Evolutionary conservation across 1,140 invertebrate species (phyloP), one percentile per base, ranked within the genome.

Genomic region (Lepidurus packardi): DNA sequence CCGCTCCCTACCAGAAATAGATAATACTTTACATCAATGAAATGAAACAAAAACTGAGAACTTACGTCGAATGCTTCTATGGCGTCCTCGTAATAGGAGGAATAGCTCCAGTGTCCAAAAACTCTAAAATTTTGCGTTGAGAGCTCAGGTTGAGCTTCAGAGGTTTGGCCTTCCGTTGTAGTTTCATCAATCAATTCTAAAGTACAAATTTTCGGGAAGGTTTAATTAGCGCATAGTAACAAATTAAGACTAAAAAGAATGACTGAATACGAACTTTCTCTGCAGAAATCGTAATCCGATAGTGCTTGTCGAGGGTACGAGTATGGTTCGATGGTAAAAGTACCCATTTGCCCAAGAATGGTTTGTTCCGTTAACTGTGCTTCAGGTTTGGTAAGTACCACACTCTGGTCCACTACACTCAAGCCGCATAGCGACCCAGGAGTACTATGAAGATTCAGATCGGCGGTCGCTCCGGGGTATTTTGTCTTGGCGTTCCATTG

Each of bases 381-480:
- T 83, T 5, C 83, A 84, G 78, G 78, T 34, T 74, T 47, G 43
- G 90, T 82, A 76, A 90, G 87, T 73, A 85, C 85, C 0, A 88
- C 87, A 74, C 89, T 88, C 79, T 88, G 88, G 82, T 91, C 90
- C 0, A 90, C 85, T 0, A 87, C 87, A 1, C 89, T 88, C 11
- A 90, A 81, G 25, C 87, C 88, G 81, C 90, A 91, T 0, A 90
- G 80, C 0, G 89, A 90, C 45, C 84, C 85, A 0, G 88, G 86
- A 0, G 84, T 84, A 3, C 89, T 87, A 79, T 87, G 84, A 0
- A 91, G 80, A 25, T 85, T 83, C 7, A 90, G 81, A 6, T 83
- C 84, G 4, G 87, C 86, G 4, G 83, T 80, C 4, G 83, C 84
- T 4, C 89, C 90, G 0, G 90, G 90, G 73, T 83, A 82, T 24